A percentile compares a stretch with the other conserved stretches of the same genome.
These are phyloP conservation scores for Rostrhamus sociabilis DNA, from an alignment of 2,797 vertebrate genomes.

Conservation along the genomic window DNA sequence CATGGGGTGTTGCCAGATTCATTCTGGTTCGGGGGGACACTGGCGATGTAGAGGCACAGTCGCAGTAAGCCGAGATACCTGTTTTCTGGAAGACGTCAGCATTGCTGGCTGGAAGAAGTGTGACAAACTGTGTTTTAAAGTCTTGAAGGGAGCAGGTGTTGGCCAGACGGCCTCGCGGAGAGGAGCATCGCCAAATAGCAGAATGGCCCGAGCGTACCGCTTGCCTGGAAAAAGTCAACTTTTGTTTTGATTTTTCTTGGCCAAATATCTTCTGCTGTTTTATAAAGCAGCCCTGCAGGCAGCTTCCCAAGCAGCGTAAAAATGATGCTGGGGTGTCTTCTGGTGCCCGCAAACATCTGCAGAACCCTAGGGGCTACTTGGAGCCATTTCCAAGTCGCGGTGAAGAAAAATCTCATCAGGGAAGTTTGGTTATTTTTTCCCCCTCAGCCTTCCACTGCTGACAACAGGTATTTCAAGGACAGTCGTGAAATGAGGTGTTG, in stretches of 20 bases:
- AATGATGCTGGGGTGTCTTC: not conserved
- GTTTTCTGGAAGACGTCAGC: not conserved
- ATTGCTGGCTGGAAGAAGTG: not conserved
- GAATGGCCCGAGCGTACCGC: not conserved
- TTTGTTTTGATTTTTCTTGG: constrained; percentile 36
- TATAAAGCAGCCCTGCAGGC: not conserved
- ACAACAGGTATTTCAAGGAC: not conserved
- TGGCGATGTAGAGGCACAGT: not conserved
- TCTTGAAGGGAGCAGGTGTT: constrained; percentile 26
- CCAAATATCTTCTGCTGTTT: not conserved
- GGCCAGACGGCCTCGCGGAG: not conserved
- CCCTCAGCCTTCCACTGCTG: not conserved
- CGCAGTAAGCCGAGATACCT: not conserved
- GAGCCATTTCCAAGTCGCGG: not conserved
- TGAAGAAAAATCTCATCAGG: not conserved
- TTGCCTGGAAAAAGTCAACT: not conserved
- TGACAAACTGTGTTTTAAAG: not conserved
- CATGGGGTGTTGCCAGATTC: not conserved
- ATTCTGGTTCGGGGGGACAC: not conserved
- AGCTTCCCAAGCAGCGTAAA: not conserved
- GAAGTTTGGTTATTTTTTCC: rapidly evolving
- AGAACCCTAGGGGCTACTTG: not conserved
- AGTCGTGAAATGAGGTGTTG: not conserved
- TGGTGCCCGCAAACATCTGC: not conserved
- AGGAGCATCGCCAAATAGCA: not conserved